Base-by-base conservation (phyloP, 1,140 invertebrate genomes). In the Drosophila novamexicana region DNA sequence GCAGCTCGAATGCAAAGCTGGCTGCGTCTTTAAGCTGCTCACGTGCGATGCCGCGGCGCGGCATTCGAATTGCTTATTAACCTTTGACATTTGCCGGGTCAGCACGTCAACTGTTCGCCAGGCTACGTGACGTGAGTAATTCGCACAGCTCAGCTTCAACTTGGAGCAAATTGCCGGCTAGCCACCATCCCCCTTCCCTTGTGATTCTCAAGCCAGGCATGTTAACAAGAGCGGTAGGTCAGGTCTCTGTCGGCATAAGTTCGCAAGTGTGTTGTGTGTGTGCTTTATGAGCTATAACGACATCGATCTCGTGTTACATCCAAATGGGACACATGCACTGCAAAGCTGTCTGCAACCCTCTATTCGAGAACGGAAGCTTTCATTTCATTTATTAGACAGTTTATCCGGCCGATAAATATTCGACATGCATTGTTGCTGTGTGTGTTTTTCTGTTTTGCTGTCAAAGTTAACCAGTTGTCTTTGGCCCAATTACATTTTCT, bases 41-140 rank as follows among this genome's bases (percentile, higher is more conserved):
- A 73, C 70, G 72, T 75, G 72, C 72, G 44, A n/a, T 22, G 45
- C 39, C 22, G 14, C 47, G 22, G 42, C 22, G 14, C 47, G 22
- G 32, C 57, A 52, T 37, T 70, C 34, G 52, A 70, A 75, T 75
- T 75, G 72, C 67, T 70, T 70, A 75, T 75, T 75, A 75, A 75
- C 66, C 67, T 70, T 70, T 70, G 71, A 63, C 71, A 39, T 34
- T 12, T 10, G 12, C 34, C 10, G 67, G 72, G 66, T 70, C 58
- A 63, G 52, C 32, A 59, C 18, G 54, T 77, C 62, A 69, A 64
- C 37, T 58, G 40, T 63, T 44, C n/a, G 37, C 18, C 42, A 42
- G 36, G 42, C 44, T 71, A 71, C 68, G 50, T 64, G 68, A 62
- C 49, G 44, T 65, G 61, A 65, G 61, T 70, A 70, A 70, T 70